Evolutionary conservation across 2,888 invertebrate species (phyloP), one percentile per base, ranked within the genome.

Genomic region (Rhimphoctona megacephalus): DNA sequence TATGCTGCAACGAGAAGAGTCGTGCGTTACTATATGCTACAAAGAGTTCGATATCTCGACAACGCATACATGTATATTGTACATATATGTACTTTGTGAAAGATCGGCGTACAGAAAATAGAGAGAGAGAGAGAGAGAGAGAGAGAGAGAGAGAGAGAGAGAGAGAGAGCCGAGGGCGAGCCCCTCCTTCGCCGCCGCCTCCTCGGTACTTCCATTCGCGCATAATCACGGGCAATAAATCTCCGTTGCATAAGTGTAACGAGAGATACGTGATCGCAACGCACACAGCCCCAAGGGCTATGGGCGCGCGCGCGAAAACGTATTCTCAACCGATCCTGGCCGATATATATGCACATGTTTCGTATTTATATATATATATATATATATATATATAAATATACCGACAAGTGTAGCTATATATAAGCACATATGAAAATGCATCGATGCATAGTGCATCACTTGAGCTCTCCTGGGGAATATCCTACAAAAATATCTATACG

Each of bases 221-320:
- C 92, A 92, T 92, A 92, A 92, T 92, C 92, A 92, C 91, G 91
- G 92, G 91, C 92, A 94, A 94, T 94, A 94, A 94, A 94, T 94
- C 94, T 93, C 92, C 91, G 94, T 94, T 94, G 94, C 94, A 93
- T 94, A 94, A 94, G 94, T 94, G 94, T 94, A 94, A 94, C 94
- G 93, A 93, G 93, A 91, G 94, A 94, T 94, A 94, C 90, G 91
- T 91, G 92, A 94, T 94, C 94, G 93, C 92, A 93, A 93, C 94
- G 93, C 93, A 94, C 91, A 94, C 92, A 94, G 91, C 92, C 92
- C 88, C 89, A 85, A 92, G 92, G 90, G 89, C 85, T 67, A 66
- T 79, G 61, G 49, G 87, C 64, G 52, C 73, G 79, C 83, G 85
- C 78, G 79, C 69, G 78, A 49, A 72, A 77, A 64, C 64, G 78